Percentiles rank a stretch among this genome's conserved stretches.
These are phyloP conservation scores for Plectrocnemia conspersa DNA, from an alignment of 1,140 invertebrate species.

Conservation along the genomic window DNA sequence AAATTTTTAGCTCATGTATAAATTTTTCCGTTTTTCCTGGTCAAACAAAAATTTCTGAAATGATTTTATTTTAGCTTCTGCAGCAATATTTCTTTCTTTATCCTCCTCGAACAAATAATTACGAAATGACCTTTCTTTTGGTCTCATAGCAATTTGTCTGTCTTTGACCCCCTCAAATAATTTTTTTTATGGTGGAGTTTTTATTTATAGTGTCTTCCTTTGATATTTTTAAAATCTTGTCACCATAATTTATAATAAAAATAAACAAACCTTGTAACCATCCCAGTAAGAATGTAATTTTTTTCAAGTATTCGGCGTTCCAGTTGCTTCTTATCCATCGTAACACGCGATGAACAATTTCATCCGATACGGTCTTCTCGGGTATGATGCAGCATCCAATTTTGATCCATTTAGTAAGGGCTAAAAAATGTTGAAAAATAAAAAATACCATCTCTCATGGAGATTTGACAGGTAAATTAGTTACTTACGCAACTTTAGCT, in stretches of 20 bases:
- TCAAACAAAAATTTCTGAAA: no score
- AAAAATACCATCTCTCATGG: no score
- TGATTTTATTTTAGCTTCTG: no score
- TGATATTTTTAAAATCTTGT: background rate
- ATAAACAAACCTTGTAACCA: slow-evolving; percentile 45
- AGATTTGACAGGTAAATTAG: no score
- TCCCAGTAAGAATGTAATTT: slow-evolving; percentile 43
- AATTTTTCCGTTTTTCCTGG: no score
- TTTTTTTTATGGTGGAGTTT: background rate
- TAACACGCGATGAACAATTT: slow-evolving; percentile 42
- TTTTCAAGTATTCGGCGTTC: slow-evolving; percentile 38
- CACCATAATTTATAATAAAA: slow-evolving; percentile 15
- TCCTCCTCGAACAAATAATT: no score
- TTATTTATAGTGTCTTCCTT: background rate
- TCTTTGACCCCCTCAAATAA: background rate
- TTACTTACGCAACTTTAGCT: no score
- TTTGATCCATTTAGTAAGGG: slow-evolving; percentile 45
- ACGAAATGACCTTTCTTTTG: no score
- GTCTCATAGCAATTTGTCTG: no score
- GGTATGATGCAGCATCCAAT: slow-evolving; percentile 45
- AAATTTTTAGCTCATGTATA: no score
- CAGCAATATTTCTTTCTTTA: no score
- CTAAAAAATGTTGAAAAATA: slow-evolving; percentile 39
- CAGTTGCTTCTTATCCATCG: slow-evolving; percentile 45
- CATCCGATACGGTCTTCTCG: slow-evolving; percentile 39